A percentile compares a stretch with the other conserved stretches of the same genome.
Evolutionary conservation across 2,113 vertebrate species (phyloP).

Genomic region (Anhinga rufa): DNA sequence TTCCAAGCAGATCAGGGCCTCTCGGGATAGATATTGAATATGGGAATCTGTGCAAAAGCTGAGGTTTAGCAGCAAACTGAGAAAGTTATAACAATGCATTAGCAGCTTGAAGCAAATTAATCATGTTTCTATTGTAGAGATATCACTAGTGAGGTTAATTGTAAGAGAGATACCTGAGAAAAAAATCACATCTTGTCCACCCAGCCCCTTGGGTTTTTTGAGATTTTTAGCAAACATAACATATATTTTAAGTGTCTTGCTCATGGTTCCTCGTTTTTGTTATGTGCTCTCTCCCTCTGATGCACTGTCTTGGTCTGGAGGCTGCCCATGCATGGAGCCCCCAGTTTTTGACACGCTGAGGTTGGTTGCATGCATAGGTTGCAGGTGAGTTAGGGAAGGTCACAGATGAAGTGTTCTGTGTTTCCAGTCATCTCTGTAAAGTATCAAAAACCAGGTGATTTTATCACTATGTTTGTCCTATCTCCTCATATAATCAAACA

Average conservation of each 20-base stretch:
- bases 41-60: neutral
- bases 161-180: neutral
- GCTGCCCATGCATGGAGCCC: neutral
- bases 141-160: neutral
- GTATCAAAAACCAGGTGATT: neutral
- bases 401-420: neutral
- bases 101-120: neutral
- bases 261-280: neutral
- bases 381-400: neutral
- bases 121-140: neutral
- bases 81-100: neutral
- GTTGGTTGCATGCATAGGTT: neutral
- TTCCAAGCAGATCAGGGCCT: neutral
- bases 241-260: neutral
- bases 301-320: neutral
- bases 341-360: neutral
- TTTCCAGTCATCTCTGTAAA: neutral
- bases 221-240: neutral
- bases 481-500: neutral
- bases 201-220: neutral
- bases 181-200: neutral
- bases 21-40: neutral
- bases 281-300: neutral
- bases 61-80: neutral
- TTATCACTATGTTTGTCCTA: neutral